Conservation (phyloP, 2,797 vertebrate genomes). For the Pipistrellus pipistrellus region DNA sequence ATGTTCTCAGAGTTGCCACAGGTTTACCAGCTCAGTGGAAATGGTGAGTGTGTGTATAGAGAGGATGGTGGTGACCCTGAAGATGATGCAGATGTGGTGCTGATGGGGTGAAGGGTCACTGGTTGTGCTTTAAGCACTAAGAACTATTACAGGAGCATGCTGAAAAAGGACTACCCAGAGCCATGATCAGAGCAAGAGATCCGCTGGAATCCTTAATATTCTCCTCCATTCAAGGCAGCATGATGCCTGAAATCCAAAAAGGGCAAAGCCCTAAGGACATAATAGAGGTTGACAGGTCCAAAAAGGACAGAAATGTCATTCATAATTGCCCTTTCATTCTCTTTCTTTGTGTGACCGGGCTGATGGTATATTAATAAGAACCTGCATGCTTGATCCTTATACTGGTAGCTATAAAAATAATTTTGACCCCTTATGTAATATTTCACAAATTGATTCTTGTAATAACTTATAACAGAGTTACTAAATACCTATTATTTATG, state of each 20-base stretch:
- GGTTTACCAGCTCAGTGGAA: neutral
- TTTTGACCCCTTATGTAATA: slow-evolving; percentile 81
- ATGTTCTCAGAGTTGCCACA: neutral
- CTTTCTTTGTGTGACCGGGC: slow-evolving; percentile 79
- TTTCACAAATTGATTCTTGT: slow-evolving; percentile 76
- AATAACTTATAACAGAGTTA: slow-evolving; percentile 77
- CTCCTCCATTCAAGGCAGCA: slow-evolving; percentile 80
- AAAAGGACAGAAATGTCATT: slow-evolving; percentile 87
- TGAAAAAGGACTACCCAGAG: neutral
- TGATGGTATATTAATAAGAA: slow-evolving; percentile 85
- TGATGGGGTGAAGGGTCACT: neutral
- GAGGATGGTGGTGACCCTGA: neutral
- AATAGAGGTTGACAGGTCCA: slow-evolving; percentile 83
- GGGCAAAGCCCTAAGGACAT: slow-evolving; percentile 85
- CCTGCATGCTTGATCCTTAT: slow-evolving; percentile 75
- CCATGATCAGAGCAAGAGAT: slow-evolving; percentile 14
- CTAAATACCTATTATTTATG: slow-evolving; percentile 22
- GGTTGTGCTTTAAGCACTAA: neutral
- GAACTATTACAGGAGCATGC: neutral
- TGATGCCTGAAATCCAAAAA: slow-evolving; percentile 81
- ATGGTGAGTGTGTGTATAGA: neutral
- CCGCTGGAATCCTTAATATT: slow-evolving; percentile 69
- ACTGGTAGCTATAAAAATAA: slow-evolving; percentile 81
- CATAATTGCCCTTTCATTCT: slow-evolving; percentile 84
- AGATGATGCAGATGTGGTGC: neutral